Conservation (phyloP, 2,797 vertebrate species). For the Naso thynnoides region DNA sequence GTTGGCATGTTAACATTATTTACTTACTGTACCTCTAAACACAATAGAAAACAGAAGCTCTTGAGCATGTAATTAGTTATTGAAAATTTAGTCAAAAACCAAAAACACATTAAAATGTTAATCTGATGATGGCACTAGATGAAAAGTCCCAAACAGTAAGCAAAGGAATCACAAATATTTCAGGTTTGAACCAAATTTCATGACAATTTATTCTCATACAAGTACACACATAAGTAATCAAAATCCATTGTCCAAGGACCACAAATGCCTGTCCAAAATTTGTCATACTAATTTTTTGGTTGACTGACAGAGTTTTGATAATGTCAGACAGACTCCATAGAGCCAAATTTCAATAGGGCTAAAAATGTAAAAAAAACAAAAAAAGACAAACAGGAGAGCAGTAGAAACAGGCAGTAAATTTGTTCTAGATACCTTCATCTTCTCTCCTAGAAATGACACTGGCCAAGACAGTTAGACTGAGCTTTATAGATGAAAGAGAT, state of each 20-base stretch:
- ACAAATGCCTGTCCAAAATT: too few species aligned
- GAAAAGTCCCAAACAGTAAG: too few species aligned
- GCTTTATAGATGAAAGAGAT: slow-evolving; percentile 16
- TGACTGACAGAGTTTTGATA: background rate
- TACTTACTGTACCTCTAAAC: background rate
- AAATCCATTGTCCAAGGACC: too few species aligned
- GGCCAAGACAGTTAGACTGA: background rate
- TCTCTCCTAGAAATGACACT: background rate
- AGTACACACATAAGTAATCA: too few species aligned
- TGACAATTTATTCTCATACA: background rate
- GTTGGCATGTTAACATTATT: background rate
- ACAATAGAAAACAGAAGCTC: too few species aligned
- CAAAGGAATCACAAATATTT: background rate
- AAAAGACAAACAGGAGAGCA: background rate
- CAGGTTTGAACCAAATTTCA: background rate
- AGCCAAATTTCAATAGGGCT: background rate
- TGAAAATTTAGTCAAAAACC: too few species aligned
- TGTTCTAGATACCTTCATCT: background rate
- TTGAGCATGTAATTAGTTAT: too few species aligned
- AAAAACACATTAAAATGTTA: too few species aligned
- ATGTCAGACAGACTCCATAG: background rate
- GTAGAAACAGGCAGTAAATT: background rate
- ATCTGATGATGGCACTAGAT: too few species aligned
- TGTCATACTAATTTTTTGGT: too few species aligned
- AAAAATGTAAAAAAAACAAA: slow-evolving; percentile 1